Evolutionary conservation across 2,797 vertebrate species (phyloP), one percentile per base, ranked within the genome.

Genomic region (Malurus splendens): DNA sequence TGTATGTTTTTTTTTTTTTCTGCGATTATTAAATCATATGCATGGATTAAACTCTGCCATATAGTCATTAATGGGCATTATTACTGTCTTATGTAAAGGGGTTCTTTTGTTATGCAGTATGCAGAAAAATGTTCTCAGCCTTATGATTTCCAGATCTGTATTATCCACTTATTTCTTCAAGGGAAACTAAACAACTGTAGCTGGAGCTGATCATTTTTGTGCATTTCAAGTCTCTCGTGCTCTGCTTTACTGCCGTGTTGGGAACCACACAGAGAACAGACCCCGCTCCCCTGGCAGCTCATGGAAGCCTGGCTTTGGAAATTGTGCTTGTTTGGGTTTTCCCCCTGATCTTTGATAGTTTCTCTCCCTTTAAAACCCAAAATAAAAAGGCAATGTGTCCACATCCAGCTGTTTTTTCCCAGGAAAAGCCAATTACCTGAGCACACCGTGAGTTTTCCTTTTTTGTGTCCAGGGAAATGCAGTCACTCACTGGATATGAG

Each of bases 31-130:
- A 93, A 93, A 92, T 97, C 96, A 97, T 98, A 97, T 98, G 98
- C 98, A 99, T 99, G 98, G 98, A 97, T 97, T 97, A 97, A 94
- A 95, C 95, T 98, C 98, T 98, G 97, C 98, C 98, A 97, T 97
- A 97, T 98, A 97, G 97, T 98, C 97, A 96, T 96, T 98, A 98
- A 97, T 95, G 98, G 98, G 98, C 98, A 99, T 99, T 99, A 98
- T 98, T 97, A 97, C 97, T 98, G 97, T 98, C 98, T 95, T 97
- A 97, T 97, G 96, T 98, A 97, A 96, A 97, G 97, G 95, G 96
- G 97, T 98, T 93, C 95, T 97, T 97, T 97, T 98, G 97, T 97
- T 97, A 97, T 96, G 96, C 98, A 97, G 97, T 97, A 97, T 97
- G 96, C 97, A 98, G 97, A 96, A 97, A 94, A 96, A 96, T 95